phyloP scores from a whole-genome alignment of 2,797 vertebrate species.

The Psittacula echo region DNA sequence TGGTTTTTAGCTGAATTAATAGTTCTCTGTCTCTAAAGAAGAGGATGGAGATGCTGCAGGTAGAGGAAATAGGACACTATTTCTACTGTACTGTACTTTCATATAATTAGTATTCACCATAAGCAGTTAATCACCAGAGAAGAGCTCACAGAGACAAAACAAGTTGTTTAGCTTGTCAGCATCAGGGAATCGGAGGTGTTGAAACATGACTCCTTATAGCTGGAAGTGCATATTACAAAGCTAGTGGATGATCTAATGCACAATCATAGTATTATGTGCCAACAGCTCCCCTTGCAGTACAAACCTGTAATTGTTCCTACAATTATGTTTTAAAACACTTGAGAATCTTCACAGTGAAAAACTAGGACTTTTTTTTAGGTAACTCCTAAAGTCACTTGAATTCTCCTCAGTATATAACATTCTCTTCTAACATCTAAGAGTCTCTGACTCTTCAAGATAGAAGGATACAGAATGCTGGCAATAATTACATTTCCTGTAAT shows the following conservation, averaged over 20 bases:
- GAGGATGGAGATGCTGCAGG: conserved; percentile 41
- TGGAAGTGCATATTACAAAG: conserved; percentile 76
- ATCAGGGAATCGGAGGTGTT: conserved; percentile 82
- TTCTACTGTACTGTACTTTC: conserved; percentile 73
- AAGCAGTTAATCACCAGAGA: conserved; percentile 85
- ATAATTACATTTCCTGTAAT: background rate
- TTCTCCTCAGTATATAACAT: conserved; percentile 11
- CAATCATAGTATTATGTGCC: conserved; percentile 67
- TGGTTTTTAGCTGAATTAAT: conserved; percentile 39
- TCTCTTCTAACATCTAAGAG: background rate
- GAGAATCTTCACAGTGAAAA: conserved; percentile 50
- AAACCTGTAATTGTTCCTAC: conserved; percentile 74
- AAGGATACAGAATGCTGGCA: background rate
- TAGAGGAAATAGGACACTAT: conserved; percentile 66
- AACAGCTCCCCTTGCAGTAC: conserved; percentile 83
- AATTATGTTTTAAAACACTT: conserved; percentile 55
- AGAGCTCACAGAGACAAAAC: conserved; percentile 85
- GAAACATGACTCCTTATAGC: conserved; percentile 82
- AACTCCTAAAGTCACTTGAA: conserved; percentile 23
- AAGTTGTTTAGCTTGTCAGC: conserved; percentile 86
- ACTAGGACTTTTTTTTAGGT: conserved; percentile 15
- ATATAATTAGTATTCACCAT: conserved; percentile 82
- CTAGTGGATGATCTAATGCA: conserved; percentile 73
- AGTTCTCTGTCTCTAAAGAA: conserved; percentile 27
- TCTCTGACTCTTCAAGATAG: conserved; percentile 27